Evolutionary conservation across 2,888 invertebrate species (phyloP).

Genomic region (Piscicola geometra): DNA sequence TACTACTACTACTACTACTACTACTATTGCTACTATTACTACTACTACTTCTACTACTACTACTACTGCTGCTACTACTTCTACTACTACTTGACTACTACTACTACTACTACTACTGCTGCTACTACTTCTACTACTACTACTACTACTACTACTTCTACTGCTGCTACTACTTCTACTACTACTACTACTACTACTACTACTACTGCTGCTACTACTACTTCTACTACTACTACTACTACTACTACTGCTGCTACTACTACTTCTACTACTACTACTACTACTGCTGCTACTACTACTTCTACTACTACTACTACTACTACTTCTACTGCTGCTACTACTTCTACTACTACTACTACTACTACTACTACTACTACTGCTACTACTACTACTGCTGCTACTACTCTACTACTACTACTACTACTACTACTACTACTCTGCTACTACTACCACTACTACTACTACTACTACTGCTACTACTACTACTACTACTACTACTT

Average conservation of each 20-base stretch:
- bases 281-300: conserved; percentile 21
- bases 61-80: conserved; percentile 18
- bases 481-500: conserved; percentile 21
- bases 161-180: conserved; percentile 23
- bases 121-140: conserved; percentile 7
- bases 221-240: conserved; percentile 13
- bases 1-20: conserved; percentile 24
- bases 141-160: conserved; percentile 21
- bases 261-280: conserved; percentile 22
- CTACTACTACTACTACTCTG: conserved; percentile 13
- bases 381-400: conserved; percentile 15
- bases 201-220: conserved; percentile 15
- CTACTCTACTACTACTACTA: neutral
- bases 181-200: conserved; percentile 26
- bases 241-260: conserved; percentile 10
- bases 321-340: conserved; percentile 20
- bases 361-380: conserved; percentile 26
- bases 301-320: conserved; percentile 14
- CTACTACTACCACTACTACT: conserved; percentile 18
- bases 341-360: conserved; percentile 13
- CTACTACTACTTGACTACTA: conserved; percentile 22
- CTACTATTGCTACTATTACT: conserved; percentile 17
- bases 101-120: conserved; percentile 18
- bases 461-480: conserved; percentile 22
- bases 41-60: conserved; percentile 15